A percentile compares a stretch with the other conserved stretches of the same genome.
These are phyloP conservation scores for Perodicticus potto DNA, from an alignment of 2,797 vertebrate genomes.

Conservation along the genomic window DNA sequence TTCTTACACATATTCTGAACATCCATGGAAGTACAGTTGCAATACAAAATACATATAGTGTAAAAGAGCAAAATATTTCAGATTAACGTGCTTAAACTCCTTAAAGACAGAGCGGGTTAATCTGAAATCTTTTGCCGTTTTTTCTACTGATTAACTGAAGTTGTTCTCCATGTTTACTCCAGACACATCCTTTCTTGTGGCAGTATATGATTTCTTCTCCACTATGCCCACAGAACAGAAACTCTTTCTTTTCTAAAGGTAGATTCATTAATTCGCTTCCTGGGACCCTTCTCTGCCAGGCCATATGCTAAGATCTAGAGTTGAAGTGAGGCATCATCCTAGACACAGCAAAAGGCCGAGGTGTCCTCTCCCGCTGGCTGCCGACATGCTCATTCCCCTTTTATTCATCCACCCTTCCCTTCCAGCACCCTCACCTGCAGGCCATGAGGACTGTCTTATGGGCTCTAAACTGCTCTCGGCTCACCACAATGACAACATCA, in stretches of 20 bases:
- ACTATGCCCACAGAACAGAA: neutral
- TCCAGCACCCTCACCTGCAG: slow-evolving; percentile 94
- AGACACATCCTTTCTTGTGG: neutral
- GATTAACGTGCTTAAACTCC: neutral
- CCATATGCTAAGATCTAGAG: neutral
- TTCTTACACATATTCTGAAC: neutral
- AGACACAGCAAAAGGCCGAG: neutral
- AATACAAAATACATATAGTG: neutral
- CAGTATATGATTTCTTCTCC: neutral
- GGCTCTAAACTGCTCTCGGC: slow-evolving; percentile 97
- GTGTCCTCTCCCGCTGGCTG: accelerated
- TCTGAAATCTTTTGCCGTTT: neutral
- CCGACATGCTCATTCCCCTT: too few species aligned
- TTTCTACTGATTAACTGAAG: neutral
- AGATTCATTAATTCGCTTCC: neutral
- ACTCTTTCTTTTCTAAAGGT: neutral
- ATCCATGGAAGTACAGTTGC: neutral
- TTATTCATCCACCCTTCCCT: neutral
- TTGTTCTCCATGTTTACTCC: neutral
- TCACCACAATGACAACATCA: slow-evolving; percentile 98
- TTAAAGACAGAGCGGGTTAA: neutral
- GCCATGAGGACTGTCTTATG: slow-evolving; percentile 99
- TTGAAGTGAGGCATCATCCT: neutral
- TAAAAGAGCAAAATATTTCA: neutral
- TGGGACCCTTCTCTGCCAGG: neutral